Percentiles rank a stretch among this genome's conserved stretches.
Evolutionary conservation across 2,797 vertebrate species (phyloP).

Genomic region (Choloepus didactylus): DNA sequence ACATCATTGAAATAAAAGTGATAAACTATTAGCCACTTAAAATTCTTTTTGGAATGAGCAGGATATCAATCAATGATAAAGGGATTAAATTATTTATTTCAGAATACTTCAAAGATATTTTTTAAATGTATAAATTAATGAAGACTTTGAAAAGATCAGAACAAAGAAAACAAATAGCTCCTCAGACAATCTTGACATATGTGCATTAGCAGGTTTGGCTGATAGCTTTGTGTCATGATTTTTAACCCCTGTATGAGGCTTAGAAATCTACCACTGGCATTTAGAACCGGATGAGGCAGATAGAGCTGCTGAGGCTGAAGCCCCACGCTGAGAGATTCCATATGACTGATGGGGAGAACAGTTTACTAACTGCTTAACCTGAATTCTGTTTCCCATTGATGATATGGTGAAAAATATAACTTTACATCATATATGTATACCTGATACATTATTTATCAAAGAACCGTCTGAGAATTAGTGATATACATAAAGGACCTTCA

Average conservation of each 20-base stretch:
- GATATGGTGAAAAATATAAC: not conserved
- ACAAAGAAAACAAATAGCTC: constrained; percentile 58
- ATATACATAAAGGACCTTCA: not conserved
- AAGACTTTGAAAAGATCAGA: constrained; percentile 56
- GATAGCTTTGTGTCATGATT: not conserved
- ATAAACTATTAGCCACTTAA: constrained; percentile 52
- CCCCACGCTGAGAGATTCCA: not conserved
- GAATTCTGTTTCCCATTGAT: not conserved
- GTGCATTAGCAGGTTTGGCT: not conserved
- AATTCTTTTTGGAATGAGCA: constrained; percentile 54
- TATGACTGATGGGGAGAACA: not conserved
- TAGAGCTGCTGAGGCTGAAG: not conserved
- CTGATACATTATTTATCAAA: not conserved
- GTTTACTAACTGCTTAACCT: not conserved
- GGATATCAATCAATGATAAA: constrained; percentile 59
- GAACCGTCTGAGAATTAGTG: not conserved
- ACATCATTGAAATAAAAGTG: constrained; percentile 36
- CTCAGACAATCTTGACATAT: not conserved
- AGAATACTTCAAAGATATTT: constrained; percentile 47
- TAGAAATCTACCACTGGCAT: not conserved
- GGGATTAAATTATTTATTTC: constrained; percentile 53
- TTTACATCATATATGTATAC: not conserved
- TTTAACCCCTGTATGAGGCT: not conserved
- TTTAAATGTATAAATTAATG: constrained; percentile 31
- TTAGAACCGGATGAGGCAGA: not conserved